A percentile compares a stretch with the other conserved stretches of the same genome.
Conservation (phyloP, 2,113 vertebrate species). For the Phaethornis superciliosus region DNA sequence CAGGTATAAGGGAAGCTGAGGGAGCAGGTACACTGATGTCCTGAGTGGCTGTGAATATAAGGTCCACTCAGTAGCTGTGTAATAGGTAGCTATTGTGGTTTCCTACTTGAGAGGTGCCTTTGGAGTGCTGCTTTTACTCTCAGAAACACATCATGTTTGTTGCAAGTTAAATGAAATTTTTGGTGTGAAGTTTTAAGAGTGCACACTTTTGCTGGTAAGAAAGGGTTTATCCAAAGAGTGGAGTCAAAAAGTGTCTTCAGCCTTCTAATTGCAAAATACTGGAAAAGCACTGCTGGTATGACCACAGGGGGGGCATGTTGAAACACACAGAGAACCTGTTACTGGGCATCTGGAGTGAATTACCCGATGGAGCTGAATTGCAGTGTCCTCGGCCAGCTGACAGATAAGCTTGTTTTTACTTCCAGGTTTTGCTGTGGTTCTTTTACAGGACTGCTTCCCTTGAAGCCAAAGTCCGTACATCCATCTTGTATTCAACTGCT, state of each 20-base stretch:
- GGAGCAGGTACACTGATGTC: not conserved
- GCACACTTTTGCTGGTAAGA: not conserved
- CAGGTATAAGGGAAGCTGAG: not conserved
- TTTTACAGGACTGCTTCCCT: conserved; percentile 15
- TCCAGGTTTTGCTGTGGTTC: not conserved
- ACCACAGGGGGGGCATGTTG: not conserved
- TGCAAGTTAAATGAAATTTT: not conserved
- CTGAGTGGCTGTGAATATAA: not conserved
- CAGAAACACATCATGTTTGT: not conserved
- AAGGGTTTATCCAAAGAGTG: not conserved
- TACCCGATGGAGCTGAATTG: not conserved
- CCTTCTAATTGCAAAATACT: not conserved
- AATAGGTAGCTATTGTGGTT: not conserved
- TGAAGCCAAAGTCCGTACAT: not conserved
- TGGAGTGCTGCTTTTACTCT: not conserved
- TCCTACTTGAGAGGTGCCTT: not conserved
- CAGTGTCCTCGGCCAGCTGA: not conserved
- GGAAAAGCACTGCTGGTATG: not conserved
- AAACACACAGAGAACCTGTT: not conserved
- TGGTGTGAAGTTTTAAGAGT: not conserved
- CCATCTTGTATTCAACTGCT: not conserved
- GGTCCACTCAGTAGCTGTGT: not conserved
- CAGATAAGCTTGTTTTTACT: not conserved
- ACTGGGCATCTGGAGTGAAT: not conserved
- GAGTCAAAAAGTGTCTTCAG: not conserved